Evolutionary conservation across 1,140 invertebrate species (phyloP).

Genomic region (Dreissena rostriformis): DNA sequence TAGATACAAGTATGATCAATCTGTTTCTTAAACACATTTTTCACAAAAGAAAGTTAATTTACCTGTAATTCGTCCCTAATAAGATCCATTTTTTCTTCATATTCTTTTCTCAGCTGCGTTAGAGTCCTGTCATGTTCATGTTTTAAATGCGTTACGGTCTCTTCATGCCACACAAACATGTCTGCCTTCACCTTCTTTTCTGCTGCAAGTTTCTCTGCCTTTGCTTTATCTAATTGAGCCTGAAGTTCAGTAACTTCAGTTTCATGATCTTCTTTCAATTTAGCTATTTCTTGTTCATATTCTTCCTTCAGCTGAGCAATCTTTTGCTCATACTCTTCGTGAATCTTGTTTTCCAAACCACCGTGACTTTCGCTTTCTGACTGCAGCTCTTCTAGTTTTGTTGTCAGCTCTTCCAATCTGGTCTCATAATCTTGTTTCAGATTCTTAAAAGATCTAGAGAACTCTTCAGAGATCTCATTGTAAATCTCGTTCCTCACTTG

Average conservation of each 20-base stretch:
- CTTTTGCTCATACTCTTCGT: conserved; percentile 58
- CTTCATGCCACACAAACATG: conserved; percentile 56
- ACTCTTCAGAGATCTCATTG: conserved; percentile 34
- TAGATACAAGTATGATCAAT: too few relatives aligned
- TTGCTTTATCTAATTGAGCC: conserved; percentile 26
- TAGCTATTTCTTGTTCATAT: conserved; percentile 61
- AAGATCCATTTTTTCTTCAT: conserved; percentile 68
- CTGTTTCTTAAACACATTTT: too few relatives aligned
- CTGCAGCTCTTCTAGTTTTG: conserved; percentile 38
- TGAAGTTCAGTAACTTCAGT: conserved; percentile 16
- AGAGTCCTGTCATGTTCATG: conserved; percentile 58
- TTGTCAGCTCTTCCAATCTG: conserved; percentile 37
- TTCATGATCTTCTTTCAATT: conserved; percentile 34
- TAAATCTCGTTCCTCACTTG: conserved; percentile 40
- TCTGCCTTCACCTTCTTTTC: conserved; percentile 52
- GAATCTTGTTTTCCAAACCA: conserved; percentile 53
- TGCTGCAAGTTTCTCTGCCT: conserved; percentile 38
- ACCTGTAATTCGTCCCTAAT: conserved; percentile 58
- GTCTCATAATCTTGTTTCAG: conserved; percentile 43
- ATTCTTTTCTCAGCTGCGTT: conserved; percentile 49
- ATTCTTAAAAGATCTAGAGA: conserved; percentile 20
- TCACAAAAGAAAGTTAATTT: too few relatives aligned
- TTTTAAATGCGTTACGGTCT: conserved; percentile 24
- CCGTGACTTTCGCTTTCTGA: conserved; percentile 42
- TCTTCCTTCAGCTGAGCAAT: conserved; percentile 52